Evolutionary conservation across 2,113 vertebrate species (phyloP).

Genomic region (Mesitornis unicolor): DNA sequence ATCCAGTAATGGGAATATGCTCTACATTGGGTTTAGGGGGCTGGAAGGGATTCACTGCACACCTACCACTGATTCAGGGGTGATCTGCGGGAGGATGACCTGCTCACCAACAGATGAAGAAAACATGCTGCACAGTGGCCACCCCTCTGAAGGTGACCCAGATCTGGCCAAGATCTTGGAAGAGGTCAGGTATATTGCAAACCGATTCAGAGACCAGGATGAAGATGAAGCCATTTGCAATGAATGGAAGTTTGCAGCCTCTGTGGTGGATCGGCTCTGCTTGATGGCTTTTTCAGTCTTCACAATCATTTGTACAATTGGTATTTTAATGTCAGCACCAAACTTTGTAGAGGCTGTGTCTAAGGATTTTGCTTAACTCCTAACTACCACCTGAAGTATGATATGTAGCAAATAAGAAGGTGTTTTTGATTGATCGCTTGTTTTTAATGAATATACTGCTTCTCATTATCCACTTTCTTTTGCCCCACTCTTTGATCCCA

Average conservation of each 20-base stretch:
- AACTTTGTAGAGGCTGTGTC: slow-evolving; percentile 92
- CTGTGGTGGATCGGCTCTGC: slow-evolving; percentile 93
- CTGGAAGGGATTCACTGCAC: slow-evolving; percentile 83
- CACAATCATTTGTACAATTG: slow-evolving; percentile 92
- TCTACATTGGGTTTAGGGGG: slow-evolving; percentile 84
- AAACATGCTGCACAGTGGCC: slow-evolving; percentile 76
- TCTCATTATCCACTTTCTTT: neutral
- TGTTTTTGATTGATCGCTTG: neutral
- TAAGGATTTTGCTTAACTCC: slow-evolving; percentile 85
- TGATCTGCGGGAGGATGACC: slow-evolving; percentile 82
- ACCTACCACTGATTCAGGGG: slow-evolving; percentile 83
- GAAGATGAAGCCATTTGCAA: slow-evolving; percentile 82
- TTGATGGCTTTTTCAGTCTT: slow-evolving; percentile 92
- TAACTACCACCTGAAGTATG: neutral
- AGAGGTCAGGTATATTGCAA: slow-evolving; percentile 89
- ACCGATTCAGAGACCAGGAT: slow-evolving; percentile 88
- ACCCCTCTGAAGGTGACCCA: slow-evolving; percentile 73
- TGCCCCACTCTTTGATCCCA: neutral
- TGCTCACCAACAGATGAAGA: slow-evolving; percentile 83
- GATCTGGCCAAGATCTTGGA: slow-evolving; percentile 90
- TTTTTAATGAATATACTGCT: neutral
- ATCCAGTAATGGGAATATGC: slow-evolving; percentile 80
- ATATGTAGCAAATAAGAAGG: slow-evolving; percentile 7
- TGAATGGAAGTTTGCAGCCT: slow-evolving; percentile 95
- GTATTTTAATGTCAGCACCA: slow-evolving; percentile 94